Percentiles rank a stretch among this genome's conserved stretches.
Evolutionary conservation across 2,888 invertebrate genomes (phyloP).

Genomic region (Loripinus fragilis): DNA sequence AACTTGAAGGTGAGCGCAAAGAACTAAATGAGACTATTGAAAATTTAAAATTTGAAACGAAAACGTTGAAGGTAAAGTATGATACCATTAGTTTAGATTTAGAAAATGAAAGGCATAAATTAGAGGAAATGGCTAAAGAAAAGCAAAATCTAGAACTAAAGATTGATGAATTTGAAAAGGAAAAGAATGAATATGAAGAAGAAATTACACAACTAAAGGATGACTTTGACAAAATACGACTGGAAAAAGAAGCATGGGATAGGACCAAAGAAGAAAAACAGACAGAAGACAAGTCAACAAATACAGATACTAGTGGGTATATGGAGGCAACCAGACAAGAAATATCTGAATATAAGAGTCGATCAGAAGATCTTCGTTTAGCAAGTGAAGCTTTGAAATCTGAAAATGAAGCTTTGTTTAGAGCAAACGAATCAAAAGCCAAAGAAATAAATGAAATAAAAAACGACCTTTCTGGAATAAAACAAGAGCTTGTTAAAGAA

Average conservation of each 20-base stretch:
- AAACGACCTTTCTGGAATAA: constrained; percentile 44
- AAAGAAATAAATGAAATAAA: constrained; percentile 50
- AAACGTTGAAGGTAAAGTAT: neutral
- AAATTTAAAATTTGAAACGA: neutral
- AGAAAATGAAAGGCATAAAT: constrained; percentile 21
- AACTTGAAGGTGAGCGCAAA: constrained; percentile 37
- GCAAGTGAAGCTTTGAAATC: constrained; percentile 60
- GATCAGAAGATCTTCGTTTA: constrained; percentile 43
- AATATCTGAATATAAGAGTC: constrained; percentile 37
- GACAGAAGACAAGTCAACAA: constrained; percentile 26
- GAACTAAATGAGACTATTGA: constrained; percentile 29
- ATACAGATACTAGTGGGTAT: constrained; percentile 32
- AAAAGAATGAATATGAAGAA: constrained; percentile 48
- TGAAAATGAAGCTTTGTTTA: constrained; percentile 59
- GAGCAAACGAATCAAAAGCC: constrained; percentile 58
- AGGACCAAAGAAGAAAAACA: constrained; percentile 29
- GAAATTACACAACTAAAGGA: constrained; percentile 43
- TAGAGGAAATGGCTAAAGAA: constrained; percentile 34
- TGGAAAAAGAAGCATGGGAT: constrained; percentile 37
- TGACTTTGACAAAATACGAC: constrained; percentile 24
- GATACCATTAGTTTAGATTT: constrained; percentile 15
- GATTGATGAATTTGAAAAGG: constrained; percentile 46
- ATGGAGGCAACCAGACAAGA: constrained; percentile 47
- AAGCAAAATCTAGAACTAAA: constrained; percentile 34
- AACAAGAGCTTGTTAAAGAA: constrained; percentile 45